These are phyloP conservation scores for Drosophila kuntzei DNA, from an alignment of 2,888 invertebrate genomes.

Conservation along the genomic window DNA sequence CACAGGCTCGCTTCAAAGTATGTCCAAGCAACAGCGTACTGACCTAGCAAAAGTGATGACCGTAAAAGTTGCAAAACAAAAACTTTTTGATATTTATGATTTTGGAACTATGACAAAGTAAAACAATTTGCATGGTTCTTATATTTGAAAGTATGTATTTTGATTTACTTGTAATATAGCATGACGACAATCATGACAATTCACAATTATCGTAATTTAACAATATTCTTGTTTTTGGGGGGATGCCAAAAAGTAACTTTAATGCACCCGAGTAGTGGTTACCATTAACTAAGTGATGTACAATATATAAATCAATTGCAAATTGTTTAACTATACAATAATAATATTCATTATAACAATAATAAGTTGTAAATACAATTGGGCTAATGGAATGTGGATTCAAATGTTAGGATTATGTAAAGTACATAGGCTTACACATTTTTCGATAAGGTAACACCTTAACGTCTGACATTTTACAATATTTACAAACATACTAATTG, in stretches of 20 bases:
- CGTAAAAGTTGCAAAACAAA: constrained; percentile 5
- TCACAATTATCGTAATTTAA: constrained; percentile 61
- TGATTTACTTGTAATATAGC: constrained; percentile 68
- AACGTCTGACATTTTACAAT: constrained; percentile 64
- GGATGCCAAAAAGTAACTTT: constrained; percentile 28
- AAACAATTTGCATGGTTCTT: constrained; percentile 41
- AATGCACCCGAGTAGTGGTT: constrained; percentile 34
- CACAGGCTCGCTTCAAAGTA: not conserved
- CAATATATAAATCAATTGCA: constrained; percentile 59
- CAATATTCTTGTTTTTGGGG: constrained; percentile 48
- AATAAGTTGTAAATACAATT: constrained; percentile 43
- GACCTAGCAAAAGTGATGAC: not conserved
- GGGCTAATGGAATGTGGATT: constrained; percentile 49
- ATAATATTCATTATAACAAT: constrained; percentile 25
- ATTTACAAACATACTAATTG: constrained; percentile 72
- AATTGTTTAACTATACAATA: constrained; percentile 63
- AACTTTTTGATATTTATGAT: constrained; percentile 15
- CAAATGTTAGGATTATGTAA: constrained; percentile 23
- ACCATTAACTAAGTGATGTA: constrained; percentile 51
- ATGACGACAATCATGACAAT: constrained; percentile 47
- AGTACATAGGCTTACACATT: constrained; percentile 23
- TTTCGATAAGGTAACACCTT: constrained; percentile 31
- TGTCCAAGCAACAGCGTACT: not conserved
- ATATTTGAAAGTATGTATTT: constrained; percentile 71
- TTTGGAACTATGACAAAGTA: not conserved